Evolutionary conservation across 2,797 vertebrate genomes (phyloP), one percentile per base, ranked within the genome.

Genomic region (Denticeps clupeoides): DNA sequence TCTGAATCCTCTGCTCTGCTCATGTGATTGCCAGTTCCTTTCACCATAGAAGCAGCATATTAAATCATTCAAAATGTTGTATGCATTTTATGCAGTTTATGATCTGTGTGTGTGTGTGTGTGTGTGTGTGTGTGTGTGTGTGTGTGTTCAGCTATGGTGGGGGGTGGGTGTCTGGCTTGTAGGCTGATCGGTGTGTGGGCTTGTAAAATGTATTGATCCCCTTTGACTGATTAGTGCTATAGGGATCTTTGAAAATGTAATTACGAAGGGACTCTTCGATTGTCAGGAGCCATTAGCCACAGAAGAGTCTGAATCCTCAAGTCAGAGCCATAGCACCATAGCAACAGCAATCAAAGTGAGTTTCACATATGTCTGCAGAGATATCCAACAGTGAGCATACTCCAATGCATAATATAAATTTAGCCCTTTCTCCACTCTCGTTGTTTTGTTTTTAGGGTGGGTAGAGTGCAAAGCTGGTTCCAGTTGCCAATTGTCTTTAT

Each of bases 401-500:
- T 5, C 3, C 31, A 50, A 40, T 11, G 24, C 40, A 49, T 58
- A 49, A 56, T 41, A 56, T 64, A 59, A 16, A 43, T 47, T 27
- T 64, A 44, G 24, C 22, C 52, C 31, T 43, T 22, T 53, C 51
- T 56, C 33, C 59, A 50, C 28, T 28, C 25, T 11, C 27, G 12
- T 33, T 33, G 6, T 33, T 16, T n/a, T 15, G 2, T 44, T 32
- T 5, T 46, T 19, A 4, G 19, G 31, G 24, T 13, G 47, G 32
- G 24, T 10, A 4, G 4, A 13, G 32, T 53, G 32, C 50, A 55
- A 59, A 60, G 53, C 47, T 47, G 23, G 11, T 32, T 8, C 51
- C 53, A 44, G 44, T 51, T 55, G 56, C 56, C 65, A 62, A 62
- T 59, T 59, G 53, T 63, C 53, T 64, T 63, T 45, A 69, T 69